Base-by-base conservation (phyloP, 2,888 invertebrate species). In the Noctuana brunneofusca region DNA sequence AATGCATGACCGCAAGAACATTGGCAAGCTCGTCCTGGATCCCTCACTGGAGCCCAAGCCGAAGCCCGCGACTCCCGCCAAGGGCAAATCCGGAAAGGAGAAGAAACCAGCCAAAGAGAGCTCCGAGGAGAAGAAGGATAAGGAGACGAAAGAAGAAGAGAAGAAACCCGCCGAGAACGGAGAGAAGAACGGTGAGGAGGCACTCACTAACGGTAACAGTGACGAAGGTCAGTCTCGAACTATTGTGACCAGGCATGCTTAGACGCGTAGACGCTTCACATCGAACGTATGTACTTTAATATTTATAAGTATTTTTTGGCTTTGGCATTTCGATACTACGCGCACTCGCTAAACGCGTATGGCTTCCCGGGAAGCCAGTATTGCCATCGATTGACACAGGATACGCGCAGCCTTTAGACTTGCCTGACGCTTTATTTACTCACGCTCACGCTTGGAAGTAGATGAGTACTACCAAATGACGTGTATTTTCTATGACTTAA, bases 1-100 rank as follows among this genome's bases (percentile, higher is more conserved):
- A 86, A 96, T 97, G 95, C 97, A 97, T 86, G 97, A 97, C 78
- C 95, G 97, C 76, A 97, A 96, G 88, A 97, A 97, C 87, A 94
- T 97, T 75, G 97, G 97, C 62, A 97, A 97, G 86, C 93, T 97
- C 50, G 93, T 97, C 49, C 89, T 97, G 68, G 96, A 97, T 80
- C 96, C 97, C 22, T 94, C 94, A 46, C 81, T 95, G 81, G 95
- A 95, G 81, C 96, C 96, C 1, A 96, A 96, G 75, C 96, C 96
- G 27, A 96, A 96, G 81, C 95, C 96, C 38, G 95, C 95, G 20
- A 96, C 96, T 8, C 96, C 96, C 1, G 95, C 95, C 64, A 96
- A 96, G 83, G 94, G 94, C 69, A 96, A 95, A 77, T 88, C 93
- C 64, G 94, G 95, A 73, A 94, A 95, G 74, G 95, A 95, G 78